These are phyloP conservation scores for Trachelus stipa DNA, from an alignment of 2,888 invertebrate genomes.

Conservation along the genomic window DNA sequence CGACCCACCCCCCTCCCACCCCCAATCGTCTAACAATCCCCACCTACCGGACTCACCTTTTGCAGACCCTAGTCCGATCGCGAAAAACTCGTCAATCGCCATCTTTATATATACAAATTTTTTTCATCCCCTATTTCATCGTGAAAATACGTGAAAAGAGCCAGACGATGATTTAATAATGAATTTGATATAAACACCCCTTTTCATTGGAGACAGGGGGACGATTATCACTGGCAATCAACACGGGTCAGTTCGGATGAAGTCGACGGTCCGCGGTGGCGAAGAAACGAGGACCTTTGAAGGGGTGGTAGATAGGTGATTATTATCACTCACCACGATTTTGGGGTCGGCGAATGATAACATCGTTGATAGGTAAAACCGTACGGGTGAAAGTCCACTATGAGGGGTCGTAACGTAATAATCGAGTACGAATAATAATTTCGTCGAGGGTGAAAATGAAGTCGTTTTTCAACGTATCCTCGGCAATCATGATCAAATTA, in stretches of 20 bases:
- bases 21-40: not conserved
- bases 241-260: not conserved
- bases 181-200: not conserved
- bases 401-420: not conserved
- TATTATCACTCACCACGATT: not conserved
- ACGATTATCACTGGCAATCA: not conserved
- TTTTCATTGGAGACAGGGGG: not conserved
- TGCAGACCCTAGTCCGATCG: not conserved
- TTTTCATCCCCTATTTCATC: not conserved
- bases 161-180: not conserved
- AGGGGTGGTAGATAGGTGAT: not conserved
- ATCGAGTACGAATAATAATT: not conserved
- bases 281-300: no score
- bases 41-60: not conserved
- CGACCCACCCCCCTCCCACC: constrained; percentile 1
- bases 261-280: not conserved
- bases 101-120: not conserved
- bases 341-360: not conserved
- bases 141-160: not conserved
- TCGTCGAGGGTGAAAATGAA: not conserved
- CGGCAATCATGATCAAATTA: not conserved
- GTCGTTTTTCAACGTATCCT: not conserved
- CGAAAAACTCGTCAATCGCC: not conserved
- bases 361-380: not conserved
- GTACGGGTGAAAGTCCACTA: not conserved